These are phyloP conservation scores for Himalopsyche anomala DNA, from an alignment of 2,888 invertebrate species.

Conservation along the genomic window DNA sequence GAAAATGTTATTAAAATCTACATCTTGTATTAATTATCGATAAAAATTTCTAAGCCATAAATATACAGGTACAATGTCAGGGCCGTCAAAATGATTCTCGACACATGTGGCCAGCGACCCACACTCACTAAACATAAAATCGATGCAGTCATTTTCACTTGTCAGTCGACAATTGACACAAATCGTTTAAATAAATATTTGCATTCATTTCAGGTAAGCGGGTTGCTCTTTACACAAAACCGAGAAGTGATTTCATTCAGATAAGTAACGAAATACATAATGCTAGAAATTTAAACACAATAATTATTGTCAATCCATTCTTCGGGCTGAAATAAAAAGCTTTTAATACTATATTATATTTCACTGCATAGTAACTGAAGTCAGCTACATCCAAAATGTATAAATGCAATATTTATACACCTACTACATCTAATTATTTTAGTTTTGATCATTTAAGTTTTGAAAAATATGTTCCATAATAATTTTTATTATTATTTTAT, in stretches of 20 bases:
- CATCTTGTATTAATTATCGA: not conserved
- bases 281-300: too few relatives aligned
- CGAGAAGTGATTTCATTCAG: conserved; percentile 35
- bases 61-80: not conserved
- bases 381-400: not conserved
- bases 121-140: not conserved
- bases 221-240: conserved; percentile 58
- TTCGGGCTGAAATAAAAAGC: not conserved
- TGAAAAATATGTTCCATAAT: too few relatives aligned
- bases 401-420: too few relatives aligned
- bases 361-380: not conserved
- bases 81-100: not conserved
- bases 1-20: conserved; percentile 53
- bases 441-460: too few relatives aligned
- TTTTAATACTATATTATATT: not conserved
- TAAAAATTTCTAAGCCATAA: not conserved
- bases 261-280: not conserved
- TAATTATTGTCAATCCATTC: not conserved
- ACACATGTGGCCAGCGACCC: conserved; percentile 26
- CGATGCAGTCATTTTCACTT: not conserved
- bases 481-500: too few relatives aligned
- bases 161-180: not conserved
- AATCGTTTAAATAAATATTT: conserved; percentile 1
- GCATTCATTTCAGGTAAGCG: not conserved
- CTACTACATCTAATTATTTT: too few relatives aligned